These are phyloP conservation scores for Encarsia formosa DNA, from an alignment of 2,888 invertebrate species.

Conservation along the genomic window DNA sequence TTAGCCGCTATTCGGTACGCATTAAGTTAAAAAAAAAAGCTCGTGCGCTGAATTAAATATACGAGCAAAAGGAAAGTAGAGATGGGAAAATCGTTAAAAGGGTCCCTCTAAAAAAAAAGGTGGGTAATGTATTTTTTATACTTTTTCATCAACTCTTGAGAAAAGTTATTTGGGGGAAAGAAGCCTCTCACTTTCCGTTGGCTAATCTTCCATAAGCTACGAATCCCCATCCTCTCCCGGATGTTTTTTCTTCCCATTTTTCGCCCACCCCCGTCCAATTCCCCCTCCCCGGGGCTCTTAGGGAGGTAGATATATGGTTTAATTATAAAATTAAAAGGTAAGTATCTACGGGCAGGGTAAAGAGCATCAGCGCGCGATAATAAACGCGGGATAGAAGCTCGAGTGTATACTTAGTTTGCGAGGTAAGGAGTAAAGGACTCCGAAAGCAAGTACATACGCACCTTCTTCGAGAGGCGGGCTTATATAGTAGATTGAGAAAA, in stretches of 20 bases:
- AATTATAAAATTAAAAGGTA: no score
- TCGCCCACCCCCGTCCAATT: slow-evolving; percentile 4
- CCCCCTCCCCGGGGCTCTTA: not conserved
- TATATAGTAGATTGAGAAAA: no score
- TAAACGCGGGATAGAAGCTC: not conserved
- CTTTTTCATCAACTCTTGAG: not conserved
- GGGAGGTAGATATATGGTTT: no score
- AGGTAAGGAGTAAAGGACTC: not conserved
- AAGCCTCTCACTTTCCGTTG: slow-evolving; percentile 15
- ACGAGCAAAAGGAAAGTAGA: no score
- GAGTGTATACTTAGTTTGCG: not conserved
- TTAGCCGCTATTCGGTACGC: no score
- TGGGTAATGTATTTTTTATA: no score
- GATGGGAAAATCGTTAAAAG: no score
- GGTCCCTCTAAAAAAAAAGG: no score
- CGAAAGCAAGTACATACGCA: slow-evolving; percentile 1
- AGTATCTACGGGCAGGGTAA: not conserved
- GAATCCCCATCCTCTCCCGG: not conserved
- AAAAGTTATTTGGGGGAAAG: not conserved
- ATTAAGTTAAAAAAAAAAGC: no score
- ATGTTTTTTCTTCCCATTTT: not conserved
- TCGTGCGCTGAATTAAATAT: no score
- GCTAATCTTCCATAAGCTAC: slow-evolving; percentile 17
- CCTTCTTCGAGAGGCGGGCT: slow-evolving; percentile 33
- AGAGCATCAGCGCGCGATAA: not conserved